Evolutionary conservation across 1,140 invertebrate species (phyloP).

Genomic region (Anastatus disparis): DNA sequence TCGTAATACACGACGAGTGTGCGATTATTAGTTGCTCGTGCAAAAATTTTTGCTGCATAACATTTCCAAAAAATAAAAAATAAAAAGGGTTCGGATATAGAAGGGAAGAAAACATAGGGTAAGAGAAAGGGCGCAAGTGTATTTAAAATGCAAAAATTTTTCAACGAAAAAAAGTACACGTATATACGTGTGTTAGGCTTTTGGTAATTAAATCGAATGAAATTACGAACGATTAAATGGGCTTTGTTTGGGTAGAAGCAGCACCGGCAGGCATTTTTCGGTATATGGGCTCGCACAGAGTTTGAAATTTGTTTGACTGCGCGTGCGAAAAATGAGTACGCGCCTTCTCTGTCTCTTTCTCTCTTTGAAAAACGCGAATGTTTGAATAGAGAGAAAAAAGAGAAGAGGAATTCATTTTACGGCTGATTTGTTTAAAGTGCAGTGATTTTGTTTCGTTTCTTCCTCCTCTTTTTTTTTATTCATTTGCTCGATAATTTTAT

Average conservation of each 20-base stretch:
- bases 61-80: no score
- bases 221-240: conserved; percentile 60
- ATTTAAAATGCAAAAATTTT: conserved; percentile 46
- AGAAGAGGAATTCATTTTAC: conserved; percentile 20
- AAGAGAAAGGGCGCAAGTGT: no score
- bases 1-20: conserved; percentile 50
- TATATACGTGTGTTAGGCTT: neutral
- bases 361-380: neutral
- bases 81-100: no score
- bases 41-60: conserved; percentile 45
- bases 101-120: no score
- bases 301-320: no score
- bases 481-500: neutral
- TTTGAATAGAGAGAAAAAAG: neutral
- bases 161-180: conserved; percentile 32
- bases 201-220: conserved; percentile 60
- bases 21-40: conserved; percentile 58
- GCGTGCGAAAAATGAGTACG: conserved; percentile 1
- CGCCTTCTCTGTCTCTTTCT: no score
- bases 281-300: no score
- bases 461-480: neutral
- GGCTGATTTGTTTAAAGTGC: conserved; percentile 22
- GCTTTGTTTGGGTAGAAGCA: conserved; percentile 35
- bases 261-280: no score
- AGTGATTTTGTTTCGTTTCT: neutral